These are phyloP conservation scores for Drosophila orosa DNA, from an alignment of 1,140 invertebrate genomes.

Conservation along the genomic window DNA sequence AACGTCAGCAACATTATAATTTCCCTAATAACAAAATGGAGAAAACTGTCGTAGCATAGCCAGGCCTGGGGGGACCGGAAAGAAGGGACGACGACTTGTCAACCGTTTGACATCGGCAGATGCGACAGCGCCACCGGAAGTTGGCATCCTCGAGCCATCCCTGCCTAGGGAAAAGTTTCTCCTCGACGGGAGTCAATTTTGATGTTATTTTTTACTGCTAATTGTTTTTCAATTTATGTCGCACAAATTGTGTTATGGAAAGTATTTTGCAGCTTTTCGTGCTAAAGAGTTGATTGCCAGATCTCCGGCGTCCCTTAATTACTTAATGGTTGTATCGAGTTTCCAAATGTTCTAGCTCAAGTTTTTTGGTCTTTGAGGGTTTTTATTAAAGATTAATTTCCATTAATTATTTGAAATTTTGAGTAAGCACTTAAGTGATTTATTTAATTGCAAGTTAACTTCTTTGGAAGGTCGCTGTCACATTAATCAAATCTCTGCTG, in stretches of 20 bases:
- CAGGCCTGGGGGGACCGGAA: conserved; percentile 13
- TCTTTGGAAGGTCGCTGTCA: conserved; percentile 25
- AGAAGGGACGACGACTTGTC: conserved; percentile 23
- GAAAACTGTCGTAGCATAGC: conserved; percentile 9
- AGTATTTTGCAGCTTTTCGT: conserved; percentile 22
- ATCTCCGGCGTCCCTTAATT: conserved; percentile 35
- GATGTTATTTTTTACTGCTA: conserved; percentile 58
- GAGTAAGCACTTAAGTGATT: conserved; percentile 22
- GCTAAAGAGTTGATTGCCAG: conserved; percentile 53
- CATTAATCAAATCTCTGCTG: conserved; percentile 66
- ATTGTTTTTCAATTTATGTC: conserved; percentile 66
- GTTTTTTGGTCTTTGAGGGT: not conserved
- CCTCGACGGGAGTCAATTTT: conserved; percentile 28
- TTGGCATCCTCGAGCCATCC: conserved; percentile 16
- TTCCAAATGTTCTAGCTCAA: conserved; percentile 1
- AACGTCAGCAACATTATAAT: conserved; percentile 40
- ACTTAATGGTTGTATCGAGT: conserved; percentile 31
- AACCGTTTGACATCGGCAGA: conserved; percentile 33
- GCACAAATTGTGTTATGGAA: conserved; percentile 50
- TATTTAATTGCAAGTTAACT: conserved; percentile 53
- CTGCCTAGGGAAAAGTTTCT: conserved; percentile 28
- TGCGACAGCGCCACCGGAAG: conserved; percentile 37
- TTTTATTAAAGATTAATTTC: conserved; percentile 66
- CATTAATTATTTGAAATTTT: conserved; percentile 55
- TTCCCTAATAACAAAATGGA: conserved; percentile 33